phyloP scores from a whole-genome alignment of 2,797 vertebrate genomes.

The Enteromius fasciolatus region DNA sequence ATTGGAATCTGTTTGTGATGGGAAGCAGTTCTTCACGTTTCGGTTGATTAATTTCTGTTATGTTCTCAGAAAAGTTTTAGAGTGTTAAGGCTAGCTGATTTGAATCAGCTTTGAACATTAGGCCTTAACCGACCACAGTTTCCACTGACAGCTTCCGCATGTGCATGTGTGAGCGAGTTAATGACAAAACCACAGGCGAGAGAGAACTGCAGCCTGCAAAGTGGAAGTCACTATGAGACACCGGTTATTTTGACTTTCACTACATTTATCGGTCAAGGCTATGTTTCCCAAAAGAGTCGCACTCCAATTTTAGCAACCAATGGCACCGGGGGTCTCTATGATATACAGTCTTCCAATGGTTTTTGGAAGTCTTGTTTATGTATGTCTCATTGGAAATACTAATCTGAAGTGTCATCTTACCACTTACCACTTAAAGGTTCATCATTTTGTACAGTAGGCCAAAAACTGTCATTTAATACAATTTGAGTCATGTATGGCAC shows the following conservation, averaged over 20 bases:
- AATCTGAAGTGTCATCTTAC: neutral
- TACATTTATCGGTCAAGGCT: neutral
- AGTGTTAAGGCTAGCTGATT: slow-evolving; percentile 31
- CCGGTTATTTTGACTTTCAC: neutral
- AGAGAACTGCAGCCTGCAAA: slow-evolving; percentile 21
- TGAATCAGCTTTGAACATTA: slow-evolving; percentile 44
- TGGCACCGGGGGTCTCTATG: neutral
- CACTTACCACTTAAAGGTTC: too few relatives aligned
- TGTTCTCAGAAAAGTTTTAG: neutral
- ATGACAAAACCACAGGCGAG: slow-evolving; percentile 29
- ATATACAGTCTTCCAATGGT: neutral
- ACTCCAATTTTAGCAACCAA: neutral
- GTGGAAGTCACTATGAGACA: slow-evolving; percentile 6
- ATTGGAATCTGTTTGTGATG: neutral
- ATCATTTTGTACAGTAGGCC: neutral
- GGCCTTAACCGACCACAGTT: slow-evolving; percentile 46
- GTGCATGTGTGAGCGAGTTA: slow-evolving; percentile 26
- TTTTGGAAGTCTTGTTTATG: neutral
- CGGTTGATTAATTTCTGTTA: neutral
- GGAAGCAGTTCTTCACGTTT: neutral
- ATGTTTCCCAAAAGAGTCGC: neutral
- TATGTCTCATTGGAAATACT: neutral
- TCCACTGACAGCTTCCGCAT: slow-evolving; percentile 44
- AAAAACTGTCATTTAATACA: neutral
- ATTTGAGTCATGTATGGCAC: neutral